Evolutionary conservation across 2,797 vertebrate species (phyloP).

Genomic region (Peromyscus attwateri): DNA sequence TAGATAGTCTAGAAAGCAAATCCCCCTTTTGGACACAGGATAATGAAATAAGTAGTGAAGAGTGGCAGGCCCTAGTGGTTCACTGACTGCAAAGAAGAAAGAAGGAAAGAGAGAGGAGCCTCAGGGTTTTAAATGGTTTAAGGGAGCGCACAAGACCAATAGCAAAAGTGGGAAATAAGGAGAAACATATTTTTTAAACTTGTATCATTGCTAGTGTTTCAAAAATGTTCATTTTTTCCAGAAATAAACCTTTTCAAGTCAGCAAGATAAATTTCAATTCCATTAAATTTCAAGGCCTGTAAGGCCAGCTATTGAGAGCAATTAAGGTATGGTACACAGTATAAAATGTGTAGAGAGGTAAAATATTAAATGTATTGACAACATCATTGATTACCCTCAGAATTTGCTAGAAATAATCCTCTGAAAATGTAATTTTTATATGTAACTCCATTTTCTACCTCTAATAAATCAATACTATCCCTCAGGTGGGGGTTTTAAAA

Average conservation of each 20-base stretch:
- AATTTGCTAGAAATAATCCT: slow-evolving; percentile 60
- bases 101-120: not conserved
- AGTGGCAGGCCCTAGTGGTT: not conserved
- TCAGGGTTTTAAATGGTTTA: not conserved
- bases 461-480: slow-evolving; percentile 47
- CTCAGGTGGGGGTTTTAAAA: slow-evolving; percentile 12
- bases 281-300: not conserved
- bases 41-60: not conserved
- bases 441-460: slow-evolving; percentile 23
- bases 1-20: slow-evolving; percentile 3
- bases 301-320: slow-evolving; percentile 8
- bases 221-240: not conserved
- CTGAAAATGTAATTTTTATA: slow-evolving; percentile 66
- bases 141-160: not conserved
- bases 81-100: not conserved
- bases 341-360: not conserved
- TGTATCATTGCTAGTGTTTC: slow-evolving; percentile 18
- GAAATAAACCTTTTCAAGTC: slow-evolving; percentile 34
- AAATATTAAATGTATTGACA: not conserved
- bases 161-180: not conserved
- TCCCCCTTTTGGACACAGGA: not conserved
- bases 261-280: slow-evolving; percentile 57
- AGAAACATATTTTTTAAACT: not conserved
- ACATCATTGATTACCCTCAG: not conserved
- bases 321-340: not conserved